Evolutionary conservation across 2,888 invertebrate species (phyloP).

Genomic region (Reticulitermes lucifugus): DNA sequence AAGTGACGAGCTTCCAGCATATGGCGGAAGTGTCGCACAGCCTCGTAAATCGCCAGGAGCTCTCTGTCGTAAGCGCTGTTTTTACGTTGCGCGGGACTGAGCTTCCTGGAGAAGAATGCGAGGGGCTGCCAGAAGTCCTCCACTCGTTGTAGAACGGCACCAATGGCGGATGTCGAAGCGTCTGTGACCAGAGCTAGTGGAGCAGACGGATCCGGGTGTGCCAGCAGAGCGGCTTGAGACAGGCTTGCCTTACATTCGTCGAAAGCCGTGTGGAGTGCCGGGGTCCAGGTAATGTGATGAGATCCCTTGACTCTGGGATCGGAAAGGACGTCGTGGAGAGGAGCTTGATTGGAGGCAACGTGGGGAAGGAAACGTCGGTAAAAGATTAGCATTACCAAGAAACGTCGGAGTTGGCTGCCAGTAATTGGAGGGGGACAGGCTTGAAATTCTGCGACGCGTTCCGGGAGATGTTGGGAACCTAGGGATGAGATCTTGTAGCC

Average conservation of each 20-base stretch:
- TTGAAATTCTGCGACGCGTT: neutral
- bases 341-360: neutral
- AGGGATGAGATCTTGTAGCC: neutral
- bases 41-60: too few relatives aligned
- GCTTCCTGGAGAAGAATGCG: neutral
- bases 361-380: neutral
- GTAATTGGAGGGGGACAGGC: neutral
- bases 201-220: neutral
- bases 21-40: too few relatives aligned
- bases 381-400: neutral
- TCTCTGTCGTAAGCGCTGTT: too few relatives aligned
- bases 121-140: neutral
- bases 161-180: neutral
- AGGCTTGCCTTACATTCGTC: neutral
- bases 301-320: neutral
- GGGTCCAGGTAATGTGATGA: neutral
- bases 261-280: neutral
- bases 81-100: too few relatives aligned
- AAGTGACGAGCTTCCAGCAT: too few relatives aligned
- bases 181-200: neutral
- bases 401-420: neutral
- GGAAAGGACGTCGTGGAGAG: neutral
- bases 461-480: neutral
- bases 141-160: neutral
- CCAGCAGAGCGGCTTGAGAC: neutral